These are phyloP conservation scores for Malurus splendens DNA, from an alignment of 2,797 vertebrate species.

Conservation along the genomic window DNA sequence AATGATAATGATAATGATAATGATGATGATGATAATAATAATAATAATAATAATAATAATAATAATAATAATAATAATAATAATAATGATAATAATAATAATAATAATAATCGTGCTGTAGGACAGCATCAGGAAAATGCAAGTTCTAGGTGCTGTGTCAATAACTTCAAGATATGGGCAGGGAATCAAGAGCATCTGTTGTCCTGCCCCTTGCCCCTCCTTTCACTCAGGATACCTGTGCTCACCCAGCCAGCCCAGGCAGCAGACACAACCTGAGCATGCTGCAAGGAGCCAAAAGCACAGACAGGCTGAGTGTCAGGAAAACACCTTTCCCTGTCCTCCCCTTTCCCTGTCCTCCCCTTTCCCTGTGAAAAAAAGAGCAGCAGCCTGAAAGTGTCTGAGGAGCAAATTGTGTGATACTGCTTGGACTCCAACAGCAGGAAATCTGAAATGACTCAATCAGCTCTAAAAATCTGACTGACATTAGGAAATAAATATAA, in stretches of 20 bases:
- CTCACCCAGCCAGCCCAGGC: neutral
- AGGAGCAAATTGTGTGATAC: neutral
- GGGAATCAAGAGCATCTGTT: neutral
- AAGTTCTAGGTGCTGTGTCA: neutral
- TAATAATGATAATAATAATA: neutral
- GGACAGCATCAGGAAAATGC: neutral
- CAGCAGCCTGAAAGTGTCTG: accelerated
- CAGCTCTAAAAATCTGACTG: neutral
- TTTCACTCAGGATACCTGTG: neutral
- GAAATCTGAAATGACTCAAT: neutral
- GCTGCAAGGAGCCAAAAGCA: accelerated
- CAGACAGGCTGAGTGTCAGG: accelerated
- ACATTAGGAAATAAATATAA: neutral
- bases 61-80: neutral
- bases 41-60: neutral
- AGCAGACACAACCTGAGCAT: no score
- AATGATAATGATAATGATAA: no score
- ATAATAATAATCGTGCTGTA: neutral
- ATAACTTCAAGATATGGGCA: accelerated
- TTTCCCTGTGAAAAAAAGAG: neutral
- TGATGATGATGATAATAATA: neutral
- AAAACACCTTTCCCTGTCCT: neutral
- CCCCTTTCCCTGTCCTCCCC: neutral
- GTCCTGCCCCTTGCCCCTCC: neutral
- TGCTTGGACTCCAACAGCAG: neutral